Evolutionary conservation across 1,140 invertebrate genomes (phyloP).

Genomic region (Rhagoletis zephyria): DNA sequence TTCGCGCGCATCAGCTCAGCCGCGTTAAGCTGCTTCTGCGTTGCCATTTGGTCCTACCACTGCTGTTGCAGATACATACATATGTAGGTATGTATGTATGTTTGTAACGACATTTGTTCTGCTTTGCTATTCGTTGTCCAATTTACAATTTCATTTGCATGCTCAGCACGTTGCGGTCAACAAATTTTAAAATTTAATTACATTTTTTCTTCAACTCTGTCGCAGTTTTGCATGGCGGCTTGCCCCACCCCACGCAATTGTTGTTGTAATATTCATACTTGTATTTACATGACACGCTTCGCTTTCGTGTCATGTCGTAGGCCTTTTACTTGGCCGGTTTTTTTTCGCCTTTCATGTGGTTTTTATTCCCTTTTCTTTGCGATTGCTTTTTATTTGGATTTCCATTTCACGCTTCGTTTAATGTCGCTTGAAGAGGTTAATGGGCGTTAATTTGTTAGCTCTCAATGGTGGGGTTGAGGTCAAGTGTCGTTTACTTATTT

Average conservation of each 20-base stretch:
- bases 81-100: too few species aligned
- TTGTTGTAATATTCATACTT: neutral
- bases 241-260: neutral
- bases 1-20: constrained; percentile 1
- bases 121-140: constrained; percentile 15
- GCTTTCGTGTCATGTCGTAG: constrained; percentile 22
- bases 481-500: neutral
- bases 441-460: constrained; percentile 14
- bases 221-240: neutral
- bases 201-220: neutral
- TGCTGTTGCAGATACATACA: neutral
- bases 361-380: neutral
- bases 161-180: constrained; percentile 46
- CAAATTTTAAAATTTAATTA: constrained; percentile 52
- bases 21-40: neutral
- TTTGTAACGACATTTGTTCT: neutral
- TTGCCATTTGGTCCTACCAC: neutral
- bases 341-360: neutral
- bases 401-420: constrained; percentile 21
- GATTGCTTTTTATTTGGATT: neutral
- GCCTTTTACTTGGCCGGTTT: neutral
- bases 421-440: neutral
- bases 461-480: neutral
- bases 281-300: constrained; percentile 13
- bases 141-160: constrained; percentile 44